phyloP scores from a whole-genome alignment of 2,113 vertebrate species.

The Zapornia atra region DNA sequence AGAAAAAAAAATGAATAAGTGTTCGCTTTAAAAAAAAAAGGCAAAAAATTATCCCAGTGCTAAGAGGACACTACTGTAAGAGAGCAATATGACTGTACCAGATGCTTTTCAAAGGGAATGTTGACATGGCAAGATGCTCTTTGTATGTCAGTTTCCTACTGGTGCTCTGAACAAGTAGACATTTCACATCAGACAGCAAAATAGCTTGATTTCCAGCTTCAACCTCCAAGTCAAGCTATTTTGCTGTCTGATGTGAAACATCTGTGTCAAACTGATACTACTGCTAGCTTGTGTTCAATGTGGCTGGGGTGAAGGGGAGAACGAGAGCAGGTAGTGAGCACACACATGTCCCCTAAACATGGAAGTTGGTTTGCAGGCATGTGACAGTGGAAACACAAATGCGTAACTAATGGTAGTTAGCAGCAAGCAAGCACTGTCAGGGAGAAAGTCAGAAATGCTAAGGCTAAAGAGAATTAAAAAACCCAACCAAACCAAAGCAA shows the following conservation, averaged over 20 bases:
- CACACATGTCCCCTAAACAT: not conserved
- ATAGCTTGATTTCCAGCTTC: not conserved
- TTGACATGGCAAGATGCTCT: not conserved
- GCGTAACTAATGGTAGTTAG: not conserved
- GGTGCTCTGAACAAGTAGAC: not conserved
- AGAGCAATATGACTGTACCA: not conserved
- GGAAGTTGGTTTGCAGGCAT: not conserved
- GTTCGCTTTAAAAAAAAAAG: not conserved
- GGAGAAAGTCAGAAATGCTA: not conserved
- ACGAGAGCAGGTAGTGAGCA: not conserved
- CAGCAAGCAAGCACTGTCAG: not conserved
- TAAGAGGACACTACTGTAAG: not conserved
- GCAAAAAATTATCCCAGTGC: not conserved
- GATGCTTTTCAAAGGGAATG: not conserved
- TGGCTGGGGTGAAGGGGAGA: not conserved
- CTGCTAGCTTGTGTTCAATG: not conserved
- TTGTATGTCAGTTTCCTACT: not conserved
- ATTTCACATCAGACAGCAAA: too few relatives aligned
- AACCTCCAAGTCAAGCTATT: not conserved
- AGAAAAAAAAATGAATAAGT: not conserved
- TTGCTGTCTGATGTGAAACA: not conserved
- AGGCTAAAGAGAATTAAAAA: not conserved
- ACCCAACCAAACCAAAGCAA: not conserved
- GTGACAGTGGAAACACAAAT: not conserved
- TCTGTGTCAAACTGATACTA: rapidly evolving